Percentiles rank a stretch among this genome's conserved stretches.
Evolutionary conservation across 2,888 invertebrate species (phyloP).

Genomic region (Trachelus tabidus): DNA sequence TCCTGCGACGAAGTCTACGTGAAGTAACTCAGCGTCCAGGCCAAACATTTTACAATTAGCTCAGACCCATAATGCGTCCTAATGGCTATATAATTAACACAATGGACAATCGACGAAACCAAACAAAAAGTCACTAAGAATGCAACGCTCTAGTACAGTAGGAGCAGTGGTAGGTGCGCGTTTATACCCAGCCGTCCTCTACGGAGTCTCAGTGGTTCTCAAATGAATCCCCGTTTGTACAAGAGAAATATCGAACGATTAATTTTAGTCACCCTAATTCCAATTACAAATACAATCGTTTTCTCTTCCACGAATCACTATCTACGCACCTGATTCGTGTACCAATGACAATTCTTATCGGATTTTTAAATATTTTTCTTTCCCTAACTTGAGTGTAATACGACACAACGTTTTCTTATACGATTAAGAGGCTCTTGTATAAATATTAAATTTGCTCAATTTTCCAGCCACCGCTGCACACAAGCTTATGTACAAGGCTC

Average conservation of each 20-base stretch:
- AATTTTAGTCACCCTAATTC: not conserved
- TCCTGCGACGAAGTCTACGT: not conserved
- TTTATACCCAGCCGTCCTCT: slow-evolving; percentile 8
- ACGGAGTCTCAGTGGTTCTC: slow-evolving; percentile 15
- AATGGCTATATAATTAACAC: slow-evolving; percentile 24
- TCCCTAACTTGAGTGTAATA: not conserved
- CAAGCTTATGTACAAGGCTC: not conserved
- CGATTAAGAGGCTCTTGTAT: not conserved
- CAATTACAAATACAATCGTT: not conserved
- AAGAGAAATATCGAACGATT: not conserved
- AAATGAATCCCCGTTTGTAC: not conserved
- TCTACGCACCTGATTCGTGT: too few relatives aligned
- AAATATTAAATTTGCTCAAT: not conserved
- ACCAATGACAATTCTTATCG: not conserved
- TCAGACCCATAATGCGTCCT: slow-evolving; percentile 20
- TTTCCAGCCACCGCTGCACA: not conserved
- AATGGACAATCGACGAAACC: slow-evolving; percentile 2
- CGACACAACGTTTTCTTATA: not conserved
- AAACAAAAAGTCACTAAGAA: slow-evolving; percentile 4
- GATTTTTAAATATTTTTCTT: not conserved
- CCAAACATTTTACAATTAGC: slow-evolving; percentile 21
- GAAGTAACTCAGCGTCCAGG: slow-evolving; percentile 12
- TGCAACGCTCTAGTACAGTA: slow-evolving; percentile 16
- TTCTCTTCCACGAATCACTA: not conserved
- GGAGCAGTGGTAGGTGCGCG: not conserved